These are phyloP conservation scores for Thaleichthys pacificus DNA, from an alignment of 2,797 vertebrate genomes.

Conservation along the genomic window DNA sequence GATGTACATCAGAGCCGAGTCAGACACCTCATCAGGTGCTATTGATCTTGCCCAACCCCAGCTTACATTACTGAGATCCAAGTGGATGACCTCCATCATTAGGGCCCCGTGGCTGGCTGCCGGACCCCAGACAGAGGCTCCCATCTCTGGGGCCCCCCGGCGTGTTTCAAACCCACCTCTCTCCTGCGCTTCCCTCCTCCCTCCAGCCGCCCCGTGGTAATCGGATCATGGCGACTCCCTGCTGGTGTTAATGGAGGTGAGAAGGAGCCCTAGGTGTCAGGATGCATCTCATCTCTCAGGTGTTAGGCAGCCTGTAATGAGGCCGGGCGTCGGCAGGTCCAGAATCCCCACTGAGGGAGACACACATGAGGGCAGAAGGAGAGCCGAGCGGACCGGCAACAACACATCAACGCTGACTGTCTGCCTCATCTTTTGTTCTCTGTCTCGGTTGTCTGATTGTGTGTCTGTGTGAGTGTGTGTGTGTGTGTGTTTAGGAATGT, in stretches of 20 bases:
- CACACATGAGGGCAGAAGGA: conserved; percentile 62
- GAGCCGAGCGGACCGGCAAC: no score
- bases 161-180: conserved; percentile 33
- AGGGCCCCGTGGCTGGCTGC: conserved; percentile 60
- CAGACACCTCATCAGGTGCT: conserved; percentile 79
- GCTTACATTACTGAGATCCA: conserved; percentile 53
- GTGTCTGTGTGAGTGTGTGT: conserved; percentile 20
- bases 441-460: not conserved
- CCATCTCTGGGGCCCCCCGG: conserved; percentile 58
- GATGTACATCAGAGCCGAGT: conserved; percentile 75
- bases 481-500: conserved; percentile 29
- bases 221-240: conserved; percentile 70
- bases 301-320: conserved; percentile 74
- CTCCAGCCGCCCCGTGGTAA: conserved; percentile 51
- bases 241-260: conserved; percentile 78
- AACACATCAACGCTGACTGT: no score
- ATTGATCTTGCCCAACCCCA: conserved; percentile 72
- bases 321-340: conserved; percentile 71
- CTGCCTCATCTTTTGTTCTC: no score
- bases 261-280: conserved; percentile 73
- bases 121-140: conserved; percentile 64
- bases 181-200: conserved; percentile 31
- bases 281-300: conserved; percentile 78
- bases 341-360: conserved; percentile 57
- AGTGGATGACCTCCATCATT: conserved; percentile 75